Percentiles rank a stretch among this genome's conserved stretches.
Conservation (phyloP, 2,113 vertebrate genomes). For the Lophius piscatorius region DNA sequence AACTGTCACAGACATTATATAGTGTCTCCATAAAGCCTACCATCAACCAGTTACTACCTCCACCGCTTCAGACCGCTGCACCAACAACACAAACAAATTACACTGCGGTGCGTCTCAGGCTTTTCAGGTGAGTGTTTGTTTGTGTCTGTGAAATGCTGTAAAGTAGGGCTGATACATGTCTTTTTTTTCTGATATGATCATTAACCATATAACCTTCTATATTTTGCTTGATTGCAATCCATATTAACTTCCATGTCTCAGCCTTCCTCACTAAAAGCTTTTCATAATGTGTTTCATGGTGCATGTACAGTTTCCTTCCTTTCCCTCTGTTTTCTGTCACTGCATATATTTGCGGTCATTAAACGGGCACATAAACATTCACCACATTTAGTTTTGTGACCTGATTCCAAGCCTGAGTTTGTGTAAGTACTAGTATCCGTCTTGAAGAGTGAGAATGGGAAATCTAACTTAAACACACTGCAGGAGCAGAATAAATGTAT, state of each 20-base stretch:
- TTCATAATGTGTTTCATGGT: slow-evolving; percentile 20
- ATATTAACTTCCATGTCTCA: slow-evolving; percentile 53
- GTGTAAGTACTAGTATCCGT: slow-evolving; percentile 10
- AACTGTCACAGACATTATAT: slow-evolving; percentile 78
- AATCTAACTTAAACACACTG: not conserved
- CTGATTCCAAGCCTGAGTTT: slow-evolving; percentile 30
- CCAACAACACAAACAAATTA: slow-evolving; percentile 78
- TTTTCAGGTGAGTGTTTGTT: slow-evolving; percentile 59
- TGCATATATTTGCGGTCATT: slow-evolving; percentile 37
- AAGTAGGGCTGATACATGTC: slow-evolving; percentile 59
- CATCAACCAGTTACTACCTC: slow-evolving; percentile 78
- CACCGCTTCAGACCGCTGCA: slow-evolving; percentile 73
- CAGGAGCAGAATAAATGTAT: not conserved
- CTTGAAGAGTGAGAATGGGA: slow-evolving; percentile 22
- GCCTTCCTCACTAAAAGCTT: slow-evolving; percentile 50
- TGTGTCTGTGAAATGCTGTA: slow-evolving; percentile 38
- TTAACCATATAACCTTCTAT: slow-evolving; percentile 57
- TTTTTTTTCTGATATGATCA: slow-evolving; percentile 70
- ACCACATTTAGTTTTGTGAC: slow-evolving; percentile 28
- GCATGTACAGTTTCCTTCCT: slow-evolving; percentile 31
- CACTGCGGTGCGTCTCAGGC: slow-evolving; percentile 25
- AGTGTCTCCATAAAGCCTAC: slow-evolving; percentile 78
- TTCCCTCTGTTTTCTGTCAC: slow-evolving; percentile 33
- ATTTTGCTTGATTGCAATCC: slow-evolving; percentile 56
- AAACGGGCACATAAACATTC: slow-evolving; percentile 38